Evolutionary conservation across 2,888 invertebrate genomes (phyloP).

Genomic region (Cactoblastis cactorum): DNA sequence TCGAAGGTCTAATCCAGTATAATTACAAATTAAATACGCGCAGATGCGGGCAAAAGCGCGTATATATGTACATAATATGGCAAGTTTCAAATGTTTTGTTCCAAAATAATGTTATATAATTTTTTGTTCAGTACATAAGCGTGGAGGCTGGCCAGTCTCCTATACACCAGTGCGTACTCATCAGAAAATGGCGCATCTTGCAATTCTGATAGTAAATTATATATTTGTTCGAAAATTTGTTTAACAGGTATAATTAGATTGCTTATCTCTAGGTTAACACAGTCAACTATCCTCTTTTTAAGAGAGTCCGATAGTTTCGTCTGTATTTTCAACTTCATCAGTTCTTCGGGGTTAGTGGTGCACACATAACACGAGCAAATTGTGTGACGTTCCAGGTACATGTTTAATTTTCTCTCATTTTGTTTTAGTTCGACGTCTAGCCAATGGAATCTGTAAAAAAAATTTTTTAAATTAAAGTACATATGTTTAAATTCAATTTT

Average conservation of each 20-base stretch:
- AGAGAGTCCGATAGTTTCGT: not conserved
- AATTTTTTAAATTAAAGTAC: too few relatives aligned
- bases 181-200: not conserved
- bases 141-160: not conserved
- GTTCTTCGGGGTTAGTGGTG: not conserved
- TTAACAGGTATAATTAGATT: not conserved
- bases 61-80: not conserved
- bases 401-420: not conserved
- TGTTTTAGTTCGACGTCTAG: not conserved
- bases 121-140: slow-evolving; percentile 1
- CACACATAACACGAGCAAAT: not conserved
- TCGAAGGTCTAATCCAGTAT: too few relatives aligned
- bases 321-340: not conserved
- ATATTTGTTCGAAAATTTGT: not conserved
- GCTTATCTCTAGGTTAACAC: not conserved
- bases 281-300: not conserved
- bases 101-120: not conserved
- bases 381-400: not conserved
- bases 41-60: too few relatives aligned
- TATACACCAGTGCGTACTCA: not conserved
- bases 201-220: not conserved
- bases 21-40: not conserved
- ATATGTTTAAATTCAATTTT: too few relatives aligned
- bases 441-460: slow-evolving; percentile 1
- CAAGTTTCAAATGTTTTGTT: not conserved